Evolutionary conservation across 1,140 invertebrate genomes (phyloP), one percentile per base, ranked within the genome.

Genomic region (Ostrea denselamellosa): DNA sequence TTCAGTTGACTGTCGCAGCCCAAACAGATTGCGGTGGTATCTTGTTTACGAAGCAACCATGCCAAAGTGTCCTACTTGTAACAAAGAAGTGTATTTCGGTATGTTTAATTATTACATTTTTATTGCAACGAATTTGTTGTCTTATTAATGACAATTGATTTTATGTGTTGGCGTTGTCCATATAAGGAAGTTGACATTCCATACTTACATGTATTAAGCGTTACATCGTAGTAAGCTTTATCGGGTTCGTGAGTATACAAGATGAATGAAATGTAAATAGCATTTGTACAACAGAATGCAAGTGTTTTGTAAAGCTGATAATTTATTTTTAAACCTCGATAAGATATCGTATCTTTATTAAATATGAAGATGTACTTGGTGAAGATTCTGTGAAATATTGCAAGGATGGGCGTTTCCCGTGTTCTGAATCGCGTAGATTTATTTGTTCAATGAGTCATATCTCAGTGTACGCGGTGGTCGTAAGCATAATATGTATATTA

Each of bases 1-100:
- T 14, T 34, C 25, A 34, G 68, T 14, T 25, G 68, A 77, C 68
- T 34, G 9, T 25, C 25, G 9, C 28, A 12, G 68, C 22, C 28
- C 22, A 77, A 22, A 77, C 25, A 28, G 5, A n/a, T 14, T 19
- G 58, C 2, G n/a, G 58, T 62, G 34, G 9, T 62, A 62, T 12
- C 14, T n/a, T 14, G 58, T 62, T 62, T 5, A 62, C 71, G 44
- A 17, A 51, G 82, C 56, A 22, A 86, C 51, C 84, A 88, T 88
- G 87, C 87, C 87, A n/a, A 88, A 88, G 85, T 88, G 87, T 85
- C 87, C 87, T 51, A 88, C 85, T 0, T 88, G 87, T 44, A 62
- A 81, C 19, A 88, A 88, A 65, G 87, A 88, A 52, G 87, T 88
- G 14, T 88, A 88, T 51, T 88, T 88, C 56, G 87, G 87, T 88